These are phyloP conservation scores for Aurelia sp. DNA, from an alignment of 30 jellyfish, hydroid and myxozoan species.

Conservation along the genomic window DNA sequence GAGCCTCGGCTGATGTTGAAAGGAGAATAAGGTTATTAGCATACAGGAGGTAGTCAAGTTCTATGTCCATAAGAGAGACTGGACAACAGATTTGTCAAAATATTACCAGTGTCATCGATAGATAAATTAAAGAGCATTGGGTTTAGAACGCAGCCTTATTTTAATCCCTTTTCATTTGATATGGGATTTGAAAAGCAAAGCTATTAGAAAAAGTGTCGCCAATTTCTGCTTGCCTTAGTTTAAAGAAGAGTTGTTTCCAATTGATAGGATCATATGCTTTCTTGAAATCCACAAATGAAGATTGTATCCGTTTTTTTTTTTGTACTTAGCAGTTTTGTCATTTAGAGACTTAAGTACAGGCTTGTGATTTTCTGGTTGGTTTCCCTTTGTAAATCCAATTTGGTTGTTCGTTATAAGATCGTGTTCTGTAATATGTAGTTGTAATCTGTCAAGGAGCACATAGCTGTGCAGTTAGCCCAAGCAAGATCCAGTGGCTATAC, in stretches of 20 bases:
- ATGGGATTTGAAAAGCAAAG: too few relatives aligned
- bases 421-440: neutral
- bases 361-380: neutral
- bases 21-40: too few relatives aligned
- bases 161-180: too few relatives aligned
- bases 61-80: too few relatives aligned
- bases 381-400: conserved; percentile 9
- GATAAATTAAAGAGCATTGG: too few relatives aligned
- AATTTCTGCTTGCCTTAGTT: too few relatives aligned
- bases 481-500: conserved; percentile 7
- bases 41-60: too few relatives aligned
- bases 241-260: neutral
- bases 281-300: neutral
- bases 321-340: neutral
- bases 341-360: neutral
- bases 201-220: too few relatives aligned
- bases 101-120: too few relatives aligned
- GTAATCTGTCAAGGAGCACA: neutral
- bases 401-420: neutral
- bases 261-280: neutral
- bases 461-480: neutral
- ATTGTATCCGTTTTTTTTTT: neutral
- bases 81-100: too few relatives aligned
- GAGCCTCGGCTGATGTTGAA: too few relatives aligned
- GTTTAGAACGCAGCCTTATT: too few relatives aligned